Base-by-base conservation (phyloP, 2,888 invertebrate species). In the Aspidiotus destructor region DNA sequence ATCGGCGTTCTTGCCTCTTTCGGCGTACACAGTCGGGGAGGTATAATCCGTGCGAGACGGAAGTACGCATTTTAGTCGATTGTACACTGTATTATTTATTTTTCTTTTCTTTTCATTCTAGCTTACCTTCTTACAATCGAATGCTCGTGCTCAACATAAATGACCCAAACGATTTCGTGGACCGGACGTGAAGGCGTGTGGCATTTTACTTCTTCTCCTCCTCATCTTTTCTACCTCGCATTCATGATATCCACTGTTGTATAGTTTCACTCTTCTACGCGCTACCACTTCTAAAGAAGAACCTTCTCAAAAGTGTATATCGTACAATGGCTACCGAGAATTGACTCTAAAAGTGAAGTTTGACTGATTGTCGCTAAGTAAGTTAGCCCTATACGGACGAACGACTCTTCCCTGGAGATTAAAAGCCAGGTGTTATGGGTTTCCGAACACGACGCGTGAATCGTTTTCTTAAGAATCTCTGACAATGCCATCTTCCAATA, bases 181-280 rank as follows among this genome's bases (percentile, higher is more conserved):
- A 65, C 57, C 65, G 65, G 65, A 65, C 65, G 65, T 57, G 65
- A 65, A 65, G 65, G 65, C 65, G 65, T 65, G 65, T 65, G 65
- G 65, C 65, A 57, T 65, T 65, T 58, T 42, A 16, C 15, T 28
- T 41, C 2, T 65, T 44, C 15, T 52, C 28, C 28, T 9, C 53
- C 17, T 16, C 15, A 8, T 63, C 16, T 7, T 63, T 16, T 15
- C 28, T 44, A 42, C 3, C 9, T 17, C 17, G 10, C 41, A 11
- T 62, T 28, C 41, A 41, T 41, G 13, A 10, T 42, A 48, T 48
- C 48, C 11, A 48, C n/a, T 44, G 28, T 28, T 28, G 28, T 28
- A 28, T 28, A 28, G 28, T 28, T 28, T 28, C 28, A 28, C 28
- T 28, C 28, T 28, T 28, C 28, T 28, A 28, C 28, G 28, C 28